Conservation (phyloP, 2,888 invertebrate species). For the Drosophila nr. perissopoda region DNA sequence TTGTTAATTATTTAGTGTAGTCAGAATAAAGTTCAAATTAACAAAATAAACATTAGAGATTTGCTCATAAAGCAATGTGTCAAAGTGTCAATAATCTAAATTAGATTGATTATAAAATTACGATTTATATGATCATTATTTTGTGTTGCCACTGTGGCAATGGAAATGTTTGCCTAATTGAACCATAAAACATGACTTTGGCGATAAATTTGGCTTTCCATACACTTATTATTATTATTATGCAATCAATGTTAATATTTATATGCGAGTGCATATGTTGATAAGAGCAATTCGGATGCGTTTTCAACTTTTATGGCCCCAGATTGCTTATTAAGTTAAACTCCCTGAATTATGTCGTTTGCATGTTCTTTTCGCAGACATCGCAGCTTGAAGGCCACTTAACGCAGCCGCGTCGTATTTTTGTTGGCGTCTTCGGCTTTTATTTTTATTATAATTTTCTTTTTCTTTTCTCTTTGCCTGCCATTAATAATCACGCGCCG, state of each 20-base stretch:
- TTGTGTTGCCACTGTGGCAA: neutral
- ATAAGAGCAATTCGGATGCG: constrained; percentile 33
- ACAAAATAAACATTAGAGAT: neutral
- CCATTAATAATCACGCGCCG: constrained; percentile 46
- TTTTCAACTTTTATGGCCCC: neutral
- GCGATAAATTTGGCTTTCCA: neutral
- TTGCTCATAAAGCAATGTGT: neutral
- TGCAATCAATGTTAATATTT: neutral
- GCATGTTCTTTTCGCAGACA: constrained; percentile 54
- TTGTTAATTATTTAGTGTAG: neutral
- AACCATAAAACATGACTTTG: neutral
- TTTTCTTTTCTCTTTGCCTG: constrained; percentile 10
- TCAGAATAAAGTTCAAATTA: neutral
- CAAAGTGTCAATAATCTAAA: neutral
- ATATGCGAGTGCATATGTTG: neutral
- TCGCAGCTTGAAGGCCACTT: constrained; percentile 55
- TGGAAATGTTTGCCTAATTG: neutral
- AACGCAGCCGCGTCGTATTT: constrained; percentile 32
- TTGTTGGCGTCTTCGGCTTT: constrained; percentile 6
- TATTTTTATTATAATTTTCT: constrained; percentile 1
- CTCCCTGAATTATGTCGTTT: constrained; percentile 60
- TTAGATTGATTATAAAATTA: neutral
- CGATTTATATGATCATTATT: neutral
- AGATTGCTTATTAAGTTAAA: constrained; percentile 41
- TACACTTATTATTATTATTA: neutral